These are phyloP conservation scores for Drosophila watanabei DNA, from an alignment of 1,140 invertebrate species.

Conservation along the genomic window DNA sequence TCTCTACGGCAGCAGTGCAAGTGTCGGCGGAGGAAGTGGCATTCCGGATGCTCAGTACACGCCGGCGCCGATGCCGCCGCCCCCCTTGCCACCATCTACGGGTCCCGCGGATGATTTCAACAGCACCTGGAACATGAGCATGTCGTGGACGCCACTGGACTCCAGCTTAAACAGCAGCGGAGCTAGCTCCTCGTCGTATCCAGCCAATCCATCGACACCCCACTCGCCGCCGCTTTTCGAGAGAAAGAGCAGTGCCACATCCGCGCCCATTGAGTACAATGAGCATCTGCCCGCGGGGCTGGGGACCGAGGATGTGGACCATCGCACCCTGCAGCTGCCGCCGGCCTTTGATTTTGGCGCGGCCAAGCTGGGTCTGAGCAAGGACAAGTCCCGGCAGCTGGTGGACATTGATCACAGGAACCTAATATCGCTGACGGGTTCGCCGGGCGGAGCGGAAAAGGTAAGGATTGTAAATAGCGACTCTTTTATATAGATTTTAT, in stretches of 20 bases:
- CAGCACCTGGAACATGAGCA: constrained; percentile 81
- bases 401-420: constrained; percentile 93
- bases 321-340: constrained; percentile 83
- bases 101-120: constrained; percentile 61
- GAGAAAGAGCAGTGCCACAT: constrained; percentile 86
- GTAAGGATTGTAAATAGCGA: background rate
- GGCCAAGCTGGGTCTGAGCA: constrained; percentile 69
- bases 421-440: constrained; percentile 93
- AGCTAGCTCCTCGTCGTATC: constrained; percentile 66
- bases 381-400: constrained; percentile 82
- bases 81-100: constrained; percentile 87
- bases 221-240: constrained; percentile 90
- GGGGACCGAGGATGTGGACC: constrained; percentile 88
- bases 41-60: constrained; percentile 54
- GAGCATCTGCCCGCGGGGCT: constrained; percentile 76
- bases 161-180: constrained; percentile 69
- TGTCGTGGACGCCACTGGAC: constrained; percentile 79
- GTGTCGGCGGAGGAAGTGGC: constrained; percentile 5
- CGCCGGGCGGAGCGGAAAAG: constrained; percentile 87
- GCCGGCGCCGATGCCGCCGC: constrained; percentile 86
- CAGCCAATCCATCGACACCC: constrained; percentile 86
- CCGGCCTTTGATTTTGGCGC: constrained; percentile 67
- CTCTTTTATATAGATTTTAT: too few species aligned
- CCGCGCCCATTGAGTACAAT: constrained; percentile 87
- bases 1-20: constrained; percentile 39